These are phyloP conservation scores for Myripristis murdjan DNA, from an alignment of 2,797 vertebrate genomes.

Conservation along the genomic window DNA sequence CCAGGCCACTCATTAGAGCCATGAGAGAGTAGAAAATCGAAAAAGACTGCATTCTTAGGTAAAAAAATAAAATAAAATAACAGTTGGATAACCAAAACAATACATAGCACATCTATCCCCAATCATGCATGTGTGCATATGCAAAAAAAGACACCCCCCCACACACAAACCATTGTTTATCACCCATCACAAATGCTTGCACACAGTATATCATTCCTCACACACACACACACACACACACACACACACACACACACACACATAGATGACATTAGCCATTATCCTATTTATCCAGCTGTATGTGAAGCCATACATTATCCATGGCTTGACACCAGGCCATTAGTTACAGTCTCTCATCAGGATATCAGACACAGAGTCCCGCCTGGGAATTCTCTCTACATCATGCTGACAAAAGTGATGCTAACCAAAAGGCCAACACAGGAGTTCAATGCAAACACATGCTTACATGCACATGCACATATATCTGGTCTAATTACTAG, in stretches of 20 bases:
- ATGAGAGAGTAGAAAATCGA: conserved; percentile 20
- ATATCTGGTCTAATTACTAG: background rate
- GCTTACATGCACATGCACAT: conserved; percentile 11
- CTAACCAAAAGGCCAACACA: conserved; percentile 14
- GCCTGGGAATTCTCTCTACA: conserved; percentile 50
- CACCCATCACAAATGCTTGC: conserved; percentile 22
- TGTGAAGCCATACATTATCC: conserved; percentile 70
- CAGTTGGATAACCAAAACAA: conserved; percentile 38
- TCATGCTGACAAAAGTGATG: conserved; percentile 35
- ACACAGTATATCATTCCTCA: conserved; percentile 41
- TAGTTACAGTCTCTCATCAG: conserved; percentile 74
- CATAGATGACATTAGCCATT: conserved; percentile 47
- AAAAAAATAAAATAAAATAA: conserved; percentile 26
- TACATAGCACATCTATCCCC: conserved; percentile 35
- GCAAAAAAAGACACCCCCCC: conserved; percentile 10
- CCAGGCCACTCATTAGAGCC: conserved; percentile 61
- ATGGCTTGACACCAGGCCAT: conserved; percentile 66
- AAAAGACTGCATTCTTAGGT: conserved; percentile 9
- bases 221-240: conserved; percentile 24
- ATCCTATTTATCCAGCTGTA: conserved; percentile 79
- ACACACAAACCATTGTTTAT: conserved; percentile 46
- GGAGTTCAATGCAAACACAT: conserved; percentile 1
- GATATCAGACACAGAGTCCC: conserved; percentile 64
- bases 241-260: conserved; percentile 15
- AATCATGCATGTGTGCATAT: conserved; percentile 39